Percentiles rank a stretch among this genome's conserved stretches.
These are phyloP conservation scores for Mycteria americana DNA, from an alignment of 2,797 vertebrate genomes.

Conservation along the genomic window DNA sequence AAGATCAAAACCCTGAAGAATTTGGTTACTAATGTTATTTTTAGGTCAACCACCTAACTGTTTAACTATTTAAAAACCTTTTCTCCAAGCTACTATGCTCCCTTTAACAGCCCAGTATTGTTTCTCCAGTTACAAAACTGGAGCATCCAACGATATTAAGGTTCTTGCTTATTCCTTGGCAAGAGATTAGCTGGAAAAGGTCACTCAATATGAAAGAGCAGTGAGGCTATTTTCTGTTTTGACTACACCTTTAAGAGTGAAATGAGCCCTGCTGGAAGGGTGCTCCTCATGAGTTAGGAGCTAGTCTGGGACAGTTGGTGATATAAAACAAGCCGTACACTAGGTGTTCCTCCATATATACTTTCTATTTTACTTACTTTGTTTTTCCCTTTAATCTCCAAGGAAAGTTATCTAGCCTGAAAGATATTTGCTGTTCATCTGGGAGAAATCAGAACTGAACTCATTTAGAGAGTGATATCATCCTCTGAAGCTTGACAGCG, in stretches of 20 bases:
- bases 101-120: not conserved
- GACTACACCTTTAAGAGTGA: not conserved
- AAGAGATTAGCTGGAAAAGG: not conserved
- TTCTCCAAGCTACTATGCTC: not conserved
- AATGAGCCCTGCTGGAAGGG: not conserved
- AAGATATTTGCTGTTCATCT: slow-evolving; percentile 17
- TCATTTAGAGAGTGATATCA: slow-evolving; percentile 11
- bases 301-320: not conserved
- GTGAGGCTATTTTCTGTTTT: not conserved
- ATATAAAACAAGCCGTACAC: not conserved
- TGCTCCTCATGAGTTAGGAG: not conserved
- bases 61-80: not conserved
- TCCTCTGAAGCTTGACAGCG: not conserved
- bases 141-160: not conserved
- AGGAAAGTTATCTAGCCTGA: not conserved
- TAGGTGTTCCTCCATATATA: not conserved
- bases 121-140: not conserved
- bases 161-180: not conserved
- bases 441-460: not conserved
- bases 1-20: not conserved
- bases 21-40: not conserved
- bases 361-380: not conserved
- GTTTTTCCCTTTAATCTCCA: not conserved
- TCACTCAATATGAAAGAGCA: not conserved
- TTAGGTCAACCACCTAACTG: not conserved